Percentiles rank a stretch among this genome's conserved stretches.
Evolutionary conservation across 2,888 invertebrate species (phyloP).

Genomic region (Rotaria magnacalcarata): DNA sequence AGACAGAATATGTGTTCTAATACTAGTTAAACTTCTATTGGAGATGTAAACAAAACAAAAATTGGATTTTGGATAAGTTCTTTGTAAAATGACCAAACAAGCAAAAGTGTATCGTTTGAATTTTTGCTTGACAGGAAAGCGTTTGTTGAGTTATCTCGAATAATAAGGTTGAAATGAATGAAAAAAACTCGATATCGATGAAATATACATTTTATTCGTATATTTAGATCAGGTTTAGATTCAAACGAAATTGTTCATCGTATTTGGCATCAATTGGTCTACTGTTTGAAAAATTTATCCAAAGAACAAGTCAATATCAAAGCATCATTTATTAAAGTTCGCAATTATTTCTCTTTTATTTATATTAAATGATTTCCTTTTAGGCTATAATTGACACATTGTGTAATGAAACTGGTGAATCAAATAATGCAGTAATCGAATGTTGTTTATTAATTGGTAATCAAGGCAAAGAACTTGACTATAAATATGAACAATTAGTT

Average conservation of each 20-base stretch:
- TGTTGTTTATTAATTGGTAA: not conserved
- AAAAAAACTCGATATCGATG: too few species aligned
- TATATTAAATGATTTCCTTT: not conserved
- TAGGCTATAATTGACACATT: not conserved
- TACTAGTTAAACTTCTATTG: too few species aligned
- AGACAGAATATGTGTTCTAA: too few species aligned
- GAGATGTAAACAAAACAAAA: too few species aligned
- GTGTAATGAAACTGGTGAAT: not conserved
- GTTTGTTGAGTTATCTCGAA: too few species aligned
- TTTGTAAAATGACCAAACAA: too few species aligned
- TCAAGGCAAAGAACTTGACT: not conserved
- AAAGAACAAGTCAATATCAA: not conserved
- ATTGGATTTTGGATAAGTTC: too few species aligned
- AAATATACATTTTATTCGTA: not conserved
- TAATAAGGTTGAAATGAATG: too few species aligned
- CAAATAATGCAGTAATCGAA: not conserved
- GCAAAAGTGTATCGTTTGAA: too few species aligned
- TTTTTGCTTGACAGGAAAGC: too few species aligned
- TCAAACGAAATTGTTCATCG: not conserved
- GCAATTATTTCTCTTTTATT: not conserved
- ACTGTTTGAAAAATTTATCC: not conserved
- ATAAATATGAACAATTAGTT: conserved; percentile 6
- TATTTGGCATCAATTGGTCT: not conserved
- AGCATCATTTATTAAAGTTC: not conserved
- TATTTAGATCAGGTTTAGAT: conserved; percentile 10